Evolutionary conservation across 1,140 invertebrate species (phyloP).

Genomic region (Zaprionus davidi): DNA sequence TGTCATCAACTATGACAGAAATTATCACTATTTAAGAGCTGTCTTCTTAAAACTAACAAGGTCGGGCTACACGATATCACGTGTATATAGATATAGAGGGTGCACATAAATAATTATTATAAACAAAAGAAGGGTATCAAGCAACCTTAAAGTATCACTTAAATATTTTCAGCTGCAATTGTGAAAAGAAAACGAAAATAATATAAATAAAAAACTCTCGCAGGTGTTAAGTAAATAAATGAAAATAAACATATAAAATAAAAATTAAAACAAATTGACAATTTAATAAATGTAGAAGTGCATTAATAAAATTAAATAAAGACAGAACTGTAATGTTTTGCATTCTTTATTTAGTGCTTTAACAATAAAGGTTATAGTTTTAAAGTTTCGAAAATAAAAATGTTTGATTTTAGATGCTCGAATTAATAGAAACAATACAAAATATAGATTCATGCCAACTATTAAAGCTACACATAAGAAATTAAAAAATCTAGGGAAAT

Average conservation of each 20-base stretch:
- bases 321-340: neutral
- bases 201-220: constrained; percentile 56
- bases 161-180: constrained; percentile 76
- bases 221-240: constrained; percentile 14
- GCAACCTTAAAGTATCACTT: constrained; percentile 67
- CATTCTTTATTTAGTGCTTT: too few species aligned
- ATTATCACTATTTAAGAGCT: neutral
- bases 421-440: too few species aligned
- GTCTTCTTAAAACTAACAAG: constrained; percentile 5
- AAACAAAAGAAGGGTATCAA: constrained; percentile 41
- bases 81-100: constrained; percentile 11
- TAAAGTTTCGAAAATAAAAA: too few species aligned
- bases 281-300: constrained; percentile 12
- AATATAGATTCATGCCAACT: neutral
- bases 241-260: constrained; percentile 8
- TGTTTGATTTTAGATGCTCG: too few species aligned
- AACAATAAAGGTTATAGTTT: too few species aligned
- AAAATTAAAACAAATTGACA: constrained; percentile 16
- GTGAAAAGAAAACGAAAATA: constrained; percentile 71
- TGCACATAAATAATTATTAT: constrained; percentile 9
- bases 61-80: neutral
- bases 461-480: neutral
- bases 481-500: constrained; percentile 5
- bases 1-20: neutral
- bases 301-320: neutral